A percentile compares a stretch with the other conserved stretches of the same genome.
phyloP scores from a whole-genome alignment of 1,140 invertebrate species.

The Forficula auricularia region DNA sequence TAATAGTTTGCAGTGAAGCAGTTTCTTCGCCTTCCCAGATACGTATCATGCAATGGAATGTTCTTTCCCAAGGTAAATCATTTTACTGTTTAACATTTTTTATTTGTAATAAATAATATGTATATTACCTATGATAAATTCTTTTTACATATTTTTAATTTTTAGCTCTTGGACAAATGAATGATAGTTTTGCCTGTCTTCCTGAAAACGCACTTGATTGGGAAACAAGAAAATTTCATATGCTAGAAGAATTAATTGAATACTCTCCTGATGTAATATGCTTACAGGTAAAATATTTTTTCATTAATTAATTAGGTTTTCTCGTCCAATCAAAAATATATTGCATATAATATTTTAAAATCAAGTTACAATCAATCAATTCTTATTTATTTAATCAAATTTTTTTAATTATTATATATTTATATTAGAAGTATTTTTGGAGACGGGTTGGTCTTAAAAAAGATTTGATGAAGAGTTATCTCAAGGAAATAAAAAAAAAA shows the following conservation, averaged over 20 bases:
- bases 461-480: no score
- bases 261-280: slow-evolving; percentile 55
- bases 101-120: no score
- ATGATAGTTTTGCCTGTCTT: slow-evolving; percentile 57
- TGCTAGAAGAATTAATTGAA: slow-evolving; percentile 53
- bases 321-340: background rate
- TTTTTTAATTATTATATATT: slow-evolving; percentile 14
- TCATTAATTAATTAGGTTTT: background rate
- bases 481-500: no score
- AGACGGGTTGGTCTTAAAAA: no score
- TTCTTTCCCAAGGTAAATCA: slow-evolving; percentile 50
- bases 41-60: slow-evolving; percentile 56
- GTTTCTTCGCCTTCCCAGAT: slow-evolving; percentile 25
- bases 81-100: background rate
- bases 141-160: slow-evolving; percentile 11
- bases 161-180: slow-evolving; percentile 48
- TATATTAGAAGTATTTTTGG: no score
- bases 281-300: slow-evolving; percentile 35
- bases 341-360: background rate
- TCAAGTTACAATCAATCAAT: no score
- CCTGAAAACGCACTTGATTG: slow-evolving; percentile 51
- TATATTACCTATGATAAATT: no score
- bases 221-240: slow-evolving; percentile 42
- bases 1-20: slow-evolving; percentile 26
- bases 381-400: no score